Evolutionary conservation across 1,140 invertebrate genomes (phyloP).

Genomic region (Orius insidiosus): DNA sequence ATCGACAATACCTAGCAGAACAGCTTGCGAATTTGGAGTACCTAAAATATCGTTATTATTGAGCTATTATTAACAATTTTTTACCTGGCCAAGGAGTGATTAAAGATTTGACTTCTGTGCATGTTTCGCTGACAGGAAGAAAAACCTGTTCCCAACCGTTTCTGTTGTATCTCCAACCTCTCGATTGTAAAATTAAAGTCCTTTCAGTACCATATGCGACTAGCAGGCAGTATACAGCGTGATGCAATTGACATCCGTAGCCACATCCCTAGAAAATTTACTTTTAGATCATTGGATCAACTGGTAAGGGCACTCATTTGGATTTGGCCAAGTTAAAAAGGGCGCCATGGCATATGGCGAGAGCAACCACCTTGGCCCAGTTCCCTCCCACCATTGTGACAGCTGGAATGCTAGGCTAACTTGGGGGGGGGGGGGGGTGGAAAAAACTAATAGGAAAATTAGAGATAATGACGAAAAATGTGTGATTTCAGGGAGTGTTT

Average conservation of each 20-base stretch:
- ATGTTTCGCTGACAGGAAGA: constrained; percentile 77
- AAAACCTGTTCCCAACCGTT: constrained; percentile 94
- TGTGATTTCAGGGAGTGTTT: too few species aligned
- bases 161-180: constrained; percentile 85
- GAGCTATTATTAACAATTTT: neutral
- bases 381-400: too few species aligned
- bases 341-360: too few species aligned
- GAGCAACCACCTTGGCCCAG: too few species aligned
- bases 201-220: constrained; percentile 88
- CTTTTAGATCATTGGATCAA: too few species aligned
- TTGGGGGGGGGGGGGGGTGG: too few species aligned
- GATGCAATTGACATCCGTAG: constrained; percentile 93
- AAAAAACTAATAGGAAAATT: too few species aligned
- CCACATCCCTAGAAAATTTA: constrained; percentile 59
- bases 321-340: too few species aligned
- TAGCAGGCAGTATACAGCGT: constrained; percentile 90
- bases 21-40: constrained; percentile 55
- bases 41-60: constrained; percentile 25
- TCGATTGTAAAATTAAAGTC: constrained; percentile 86
- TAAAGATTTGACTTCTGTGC: constrained; percentile 40
- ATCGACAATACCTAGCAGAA: constrained; percentile 87
- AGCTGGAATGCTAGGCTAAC: too few species aligned
- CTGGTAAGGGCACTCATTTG: too few species aligned
- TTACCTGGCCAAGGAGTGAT: constrained; percentile 41
- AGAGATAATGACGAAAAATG: too few species aligned